Conservation (phyloP, 2,113 vertebrate genomes). For the Tetrao urogallus region DNA sequence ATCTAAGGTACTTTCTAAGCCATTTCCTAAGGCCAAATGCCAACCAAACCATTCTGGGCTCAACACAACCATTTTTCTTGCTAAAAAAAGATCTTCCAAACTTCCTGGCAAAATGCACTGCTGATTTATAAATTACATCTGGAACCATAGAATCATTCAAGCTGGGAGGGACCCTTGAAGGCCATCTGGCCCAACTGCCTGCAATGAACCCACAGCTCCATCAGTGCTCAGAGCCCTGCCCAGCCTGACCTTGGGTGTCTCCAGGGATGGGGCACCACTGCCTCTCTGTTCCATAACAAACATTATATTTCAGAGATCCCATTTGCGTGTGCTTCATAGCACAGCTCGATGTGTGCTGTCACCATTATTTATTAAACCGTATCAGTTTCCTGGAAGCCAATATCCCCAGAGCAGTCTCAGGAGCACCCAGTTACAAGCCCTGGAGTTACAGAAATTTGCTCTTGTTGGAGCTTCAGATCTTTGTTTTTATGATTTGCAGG, state of each 20-base stretch:
- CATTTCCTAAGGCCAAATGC: neutral
- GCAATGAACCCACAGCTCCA: too few species aligned
- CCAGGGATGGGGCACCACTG: too few species aligned
- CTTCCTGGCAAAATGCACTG: neutral
- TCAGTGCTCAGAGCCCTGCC: too few species aligned
- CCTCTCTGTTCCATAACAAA: too few species aligned
- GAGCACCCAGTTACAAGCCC: neutral
- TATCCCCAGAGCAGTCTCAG: accelerated
- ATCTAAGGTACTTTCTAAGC: neutral
- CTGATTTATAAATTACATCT: neutral
- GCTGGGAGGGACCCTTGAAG: too few species aligned
- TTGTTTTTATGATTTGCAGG: slow-evolving; percentile 14
- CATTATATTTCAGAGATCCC: neutral
- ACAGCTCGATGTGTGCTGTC: accelerated
- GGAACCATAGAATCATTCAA: too few species aligned
- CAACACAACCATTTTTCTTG: neutral
- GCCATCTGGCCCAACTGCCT: too few species aligned
- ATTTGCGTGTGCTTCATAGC: neutral
- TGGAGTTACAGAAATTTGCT: neutral
- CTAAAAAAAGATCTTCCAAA: neutral
- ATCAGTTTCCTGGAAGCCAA: neutral
- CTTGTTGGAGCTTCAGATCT: neutral
- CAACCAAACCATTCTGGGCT: neutral
- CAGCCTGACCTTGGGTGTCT: too few species aligned
- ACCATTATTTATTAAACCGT: neutral